A percentile compares a stretch with the other conserved stretches of the same genome.
Evolutionary conservation across 2,888 invertebrate genomes (phyloP).

Genomic region (Homarus gammarus): DNA sequence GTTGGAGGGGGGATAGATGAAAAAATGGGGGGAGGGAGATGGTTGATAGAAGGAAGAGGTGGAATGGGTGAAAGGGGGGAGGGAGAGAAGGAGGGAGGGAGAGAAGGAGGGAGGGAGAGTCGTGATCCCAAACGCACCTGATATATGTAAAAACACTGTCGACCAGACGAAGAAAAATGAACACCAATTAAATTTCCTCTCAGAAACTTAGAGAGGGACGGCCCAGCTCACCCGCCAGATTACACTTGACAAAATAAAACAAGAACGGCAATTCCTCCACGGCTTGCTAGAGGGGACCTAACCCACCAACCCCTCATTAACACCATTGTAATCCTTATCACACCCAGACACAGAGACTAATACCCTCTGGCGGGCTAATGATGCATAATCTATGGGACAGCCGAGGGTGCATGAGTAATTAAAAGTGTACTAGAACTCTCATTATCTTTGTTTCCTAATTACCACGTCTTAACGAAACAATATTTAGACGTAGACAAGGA

Average conservation of each 20-base stretch:
- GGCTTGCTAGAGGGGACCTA: too few species aligned
- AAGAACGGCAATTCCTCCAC: too few species aligned
- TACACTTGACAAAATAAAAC: slow-evolving; percentile 64
- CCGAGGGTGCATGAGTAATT: slow-evolving; percentile 62
- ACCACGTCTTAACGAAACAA: slow-evolving; percentile 68
- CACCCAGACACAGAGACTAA: neutral
- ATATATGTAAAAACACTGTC: slow-evolving; percentile 22
- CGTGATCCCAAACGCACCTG: slow-evolving; percentile 7
- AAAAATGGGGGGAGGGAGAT: too few species aligned
- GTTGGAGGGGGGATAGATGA: too few species aligned
- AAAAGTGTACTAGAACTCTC: slow-evolving; percentile 67
- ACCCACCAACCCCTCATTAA: too few species aligned
- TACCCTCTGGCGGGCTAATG: neutral
- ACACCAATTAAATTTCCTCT: slow-evolving; percentile 43
- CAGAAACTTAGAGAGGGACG: slow-evolving; percentile 35
- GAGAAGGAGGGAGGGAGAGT: slow-evolving; percentile 18
- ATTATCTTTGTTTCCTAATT: slow-evolving; percentile 72
- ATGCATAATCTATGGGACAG: slow-evolving; percentile 37
- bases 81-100: neutral
- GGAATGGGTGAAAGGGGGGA: neutral
- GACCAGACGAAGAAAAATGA: slow-evolving; percentile 44
- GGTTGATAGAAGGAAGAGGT: too few species aligned
- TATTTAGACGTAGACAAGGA: slow-evolving; percentile 49
- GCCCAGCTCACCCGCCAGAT: slow-evolving; percentile 31
- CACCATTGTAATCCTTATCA: neutral